Conservation (phyloP, 2,888 invertebrate genomes). For the Athalia rosae region DNA sequence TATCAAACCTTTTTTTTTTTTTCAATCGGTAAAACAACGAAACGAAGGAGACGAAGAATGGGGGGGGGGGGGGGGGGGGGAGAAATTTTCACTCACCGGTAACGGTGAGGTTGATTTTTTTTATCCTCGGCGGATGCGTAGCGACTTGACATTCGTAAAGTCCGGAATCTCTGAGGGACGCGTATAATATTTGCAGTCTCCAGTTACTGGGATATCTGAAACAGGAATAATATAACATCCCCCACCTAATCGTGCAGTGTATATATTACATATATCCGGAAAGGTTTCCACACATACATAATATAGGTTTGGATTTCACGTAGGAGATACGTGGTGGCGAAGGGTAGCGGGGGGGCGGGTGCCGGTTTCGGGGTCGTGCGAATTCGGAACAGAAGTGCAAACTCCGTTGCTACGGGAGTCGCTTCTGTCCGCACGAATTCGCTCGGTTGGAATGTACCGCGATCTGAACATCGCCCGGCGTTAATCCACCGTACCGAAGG, state of each 20-base stretch:
- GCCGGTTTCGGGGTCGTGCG: background rate
- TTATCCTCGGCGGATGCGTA: conserved; percentile 79
- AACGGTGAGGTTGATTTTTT: conserved; percentile 77
- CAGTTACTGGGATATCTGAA: conserved; percentile 77
- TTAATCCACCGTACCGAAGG: conserved; percentile 14
- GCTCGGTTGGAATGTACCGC: conserved; percentile 11
- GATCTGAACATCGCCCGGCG: conserved; percentile 5
- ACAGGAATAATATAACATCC: conserved; percentile 42
- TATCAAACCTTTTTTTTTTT: no score
- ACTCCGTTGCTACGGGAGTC: conserved; percentile 14
- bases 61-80: background rate
- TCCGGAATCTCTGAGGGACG: conserved; percentile 78
- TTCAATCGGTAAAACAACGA: background rate
- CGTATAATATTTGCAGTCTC: conserved; percentile 78
- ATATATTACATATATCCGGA: no score
- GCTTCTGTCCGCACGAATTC: conserved; percentile 28
- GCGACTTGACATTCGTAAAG: conserved; percentile 81
- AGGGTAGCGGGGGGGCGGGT: conserved; percentile 3
- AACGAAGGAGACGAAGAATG: background rate
- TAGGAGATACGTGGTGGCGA: background rate
- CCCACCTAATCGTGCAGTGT: background rate
- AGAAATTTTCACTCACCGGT: conserved; percentile 67
- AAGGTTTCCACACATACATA: no score
- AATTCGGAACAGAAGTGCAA: conserved; percentile 36
- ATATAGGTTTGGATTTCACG: background rate